Percentiles rank a stretch among this genome's conserved stretches.
Evolutionary conservation across 1,140 invertebrate species (phyloP).

Genomic region (Tetragnatha versicolor): DNA sequence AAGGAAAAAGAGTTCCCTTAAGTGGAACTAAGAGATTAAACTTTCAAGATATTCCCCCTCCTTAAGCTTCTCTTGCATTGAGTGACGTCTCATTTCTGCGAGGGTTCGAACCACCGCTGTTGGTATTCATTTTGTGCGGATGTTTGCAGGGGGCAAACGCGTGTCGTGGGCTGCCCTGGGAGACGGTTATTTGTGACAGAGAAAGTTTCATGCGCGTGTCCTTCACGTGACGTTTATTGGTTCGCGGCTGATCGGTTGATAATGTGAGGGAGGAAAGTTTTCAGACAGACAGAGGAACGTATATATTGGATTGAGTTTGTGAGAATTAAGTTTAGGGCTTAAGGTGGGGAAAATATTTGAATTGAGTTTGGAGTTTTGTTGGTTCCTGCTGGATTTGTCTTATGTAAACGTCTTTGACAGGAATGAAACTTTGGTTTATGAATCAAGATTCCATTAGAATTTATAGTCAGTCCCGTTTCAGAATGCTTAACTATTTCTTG

Average conservation of each 20-base stretch:
- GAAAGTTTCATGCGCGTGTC: neutral
- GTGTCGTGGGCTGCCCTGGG: neutral
- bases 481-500: too few relatives aligned
- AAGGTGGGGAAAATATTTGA: too few relatives aligned
- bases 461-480: too few relatives aligned
- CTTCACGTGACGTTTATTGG: slow-evolving; percentile 23
- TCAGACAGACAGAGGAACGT: too few relatives aligned
- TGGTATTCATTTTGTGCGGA: slow-evolving; percentile 5
- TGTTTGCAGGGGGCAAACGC: slow-evolving; percentile 7
- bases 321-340: too few relatives aligned
- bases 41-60: slow-evolving; percentile 5
- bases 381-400: too few relatives aligned
- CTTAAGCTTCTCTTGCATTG: neutral
- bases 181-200: neutral
- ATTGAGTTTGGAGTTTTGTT: too few relatives aligned
- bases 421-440: too few relatives aligned
- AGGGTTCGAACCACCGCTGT: neutral
- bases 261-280: neutral
- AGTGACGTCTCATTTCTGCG: slow-evolving; percentile 23
- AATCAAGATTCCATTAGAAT: too few relatives aligned
- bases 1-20: slow-evolving; percentile 2
- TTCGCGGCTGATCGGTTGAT: slow-evolving; percentile 5
- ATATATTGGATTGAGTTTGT: too few relatives aligned
- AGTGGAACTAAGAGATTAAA: slow-evolving; percentile 21
- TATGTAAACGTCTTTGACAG: too few relatives aligned